phyloP scores from a whole-genome alignment of 2,113 vertebrate species.

The Okapia johnstoni region DNA sequence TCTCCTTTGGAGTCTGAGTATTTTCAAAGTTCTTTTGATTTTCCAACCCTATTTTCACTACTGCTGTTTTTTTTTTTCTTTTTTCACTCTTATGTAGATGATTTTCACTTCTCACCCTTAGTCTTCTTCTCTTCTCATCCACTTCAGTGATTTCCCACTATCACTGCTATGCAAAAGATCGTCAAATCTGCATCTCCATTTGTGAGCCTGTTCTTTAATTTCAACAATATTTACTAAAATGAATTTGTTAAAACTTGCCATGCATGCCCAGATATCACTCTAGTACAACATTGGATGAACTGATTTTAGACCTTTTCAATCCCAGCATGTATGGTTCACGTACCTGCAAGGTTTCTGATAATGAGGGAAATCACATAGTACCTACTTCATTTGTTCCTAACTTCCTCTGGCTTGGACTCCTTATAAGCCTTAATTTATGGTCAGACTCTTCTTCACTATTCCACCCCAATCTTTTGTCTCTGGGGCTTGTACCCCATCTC shows the following conservation, averaged over 20 bases:
- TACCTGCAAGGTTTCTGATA: neutral
- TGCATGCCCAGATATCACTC: neutral
- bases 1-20: neutral
- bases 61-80: rapidly evolving
- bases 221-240: neutral
- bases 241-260: neutral
- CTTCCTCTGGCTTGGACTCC: neutral
- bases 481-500: neutral
- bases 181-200: neutral
- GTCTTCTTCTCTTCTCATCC: neutral
- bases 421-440: neutral
- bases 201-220: neutral
- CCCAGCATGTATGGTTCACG: neutral
- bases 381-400: neutral
- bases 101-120: neutral
- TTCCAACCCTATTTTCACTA: neutral
- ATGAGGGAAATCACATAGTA: neutral
- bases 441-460: neutral
- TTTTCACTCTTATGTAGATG: neutral
- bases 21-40: neutral
- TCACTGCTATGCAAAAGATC: neutral
- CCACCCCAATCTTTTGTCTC: neutral
- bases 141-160: neutral
- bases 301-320: neutral
- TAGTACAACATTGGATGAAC: neutral